phyloP scores from a whole-genome alignment of 2,797 vertebrate species.

The Columba guinea region DNA sequence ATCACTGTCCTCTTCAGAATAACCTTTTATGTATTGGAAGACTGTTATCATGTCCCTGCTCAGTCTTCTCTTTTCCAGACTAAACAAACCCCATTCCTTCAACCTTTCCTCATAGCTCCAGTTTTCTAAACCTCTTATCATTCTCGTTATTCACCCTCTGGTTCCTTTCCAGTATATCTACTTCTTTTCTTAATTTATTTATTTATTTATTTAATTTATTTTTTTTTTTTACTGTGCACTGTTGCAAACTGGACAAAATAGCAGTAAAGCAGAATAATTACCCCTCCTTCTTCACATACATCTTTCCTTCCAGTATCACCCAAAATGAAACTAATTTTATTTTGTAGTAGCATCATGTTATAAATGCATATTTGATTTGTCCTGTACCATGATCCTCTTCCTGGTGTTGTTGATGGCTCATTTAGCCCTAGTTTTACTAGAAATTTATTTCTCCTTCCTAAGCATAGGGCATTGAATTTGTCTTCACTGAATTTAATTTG shows the following conservation, averaged over 20 bases:
- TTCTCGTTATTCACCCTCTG: neutral
- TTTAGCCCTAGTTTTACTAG: neutral
- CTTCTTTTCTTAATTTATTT: neutral
- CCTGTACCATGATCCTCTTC: neutral
- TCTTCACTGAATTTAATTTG: neutral
- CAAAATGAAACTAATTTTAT: neutral
- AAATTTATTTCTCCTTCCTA: neutral
- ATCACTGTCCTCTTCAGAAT: neutral
- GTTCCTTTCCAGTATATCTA: constrained; percentile 34
- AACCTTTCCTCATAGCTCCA: constrained; percentile 48
- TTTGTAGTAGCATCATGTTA: neutral
- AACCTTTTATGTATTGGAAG: constrained; percentile 25
- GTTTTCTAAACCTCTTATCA: constrained; percentile 56
- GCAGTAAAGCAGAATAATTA: neutral
- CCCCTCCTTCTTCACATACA: neutral
- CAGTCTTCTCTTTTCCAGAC: constrained; percentile 55
- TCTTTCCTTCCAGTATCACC: neutral
- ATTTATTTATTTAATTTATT: no score
- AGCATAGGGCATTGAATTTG: neutral
- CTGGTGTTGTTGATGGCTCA: neutral
- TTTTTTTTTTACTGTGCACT: neutral
- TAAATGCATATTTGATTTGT: neutral
- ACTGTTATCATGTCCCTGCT: constrained; percentile 27
- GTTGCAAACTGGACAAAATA: neutral
- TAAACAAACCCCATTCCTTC: constrained; percentile 62